Base-by-base conservation (phyloP, 2,113 vertebrate genomes). In the Entomyzon cyanotis region DNA sequence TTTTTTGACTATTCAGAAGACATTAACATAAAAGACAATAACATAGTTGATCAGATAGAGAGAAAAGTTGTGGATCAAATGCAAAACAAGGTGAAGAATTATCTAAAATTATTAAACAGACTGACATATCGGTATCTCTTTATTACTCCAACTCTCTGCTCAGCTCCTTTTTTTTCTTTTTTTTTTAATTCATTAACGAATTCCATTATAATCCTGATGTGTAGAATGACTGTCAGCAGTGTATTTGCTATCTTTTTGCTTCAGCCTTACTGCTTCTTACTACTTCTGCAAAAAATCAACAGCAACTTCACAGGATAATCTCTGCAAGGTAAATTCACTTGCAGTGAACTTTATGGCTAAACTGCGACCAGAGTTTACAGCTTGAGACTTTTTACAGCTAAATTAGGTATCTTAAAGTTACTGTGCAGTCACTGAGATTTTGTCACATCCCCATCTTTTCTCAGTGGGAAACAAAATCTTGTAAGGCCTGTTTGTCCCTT, bases 341-440 rank as follows among this genome's bases (percentile, higher is more conserved):
- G 35, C 44, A 75, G n/a, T 75, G 73, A 87, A 70, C 55, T 70
- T 84, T 21, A 70, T 22, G 58, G n/a, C n/a, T 85, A 52, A 95
- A 82, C 18, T 52, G 24, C 0, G 1, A 73, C 12, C 31, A 79
- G 17, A 39, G 39, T 39, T 39, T 39, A 79, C 9, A 59, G 78
- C 93, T 75, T 47, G 30, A 82, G 23, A 71, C 15, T 39, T 87
- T 65, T 94, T 88, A 68, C 16, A 80, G 17, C 11, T 58, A 23
- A 21, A 53, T 64, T 79, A 79, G 6, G 28, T 44, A 65, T 35
- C 30, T 82, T 64, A n/a, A 74, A 81, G 44, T 69, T 62, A 58
- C 52, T 37, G 2, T 13, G 9, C 14, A 64, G 25, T 63, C 21
- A 70, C 24, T 65, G 28, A 74, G 39, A 63, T 70, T 16, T 41